Percentiles rank a stretch among this genome's conserved stretches.
These are phyloP conservation scores for Thyatira batis DNA, from an alignment of 2,888 invertebrate species.

Conservation along the genomic window DNA sequence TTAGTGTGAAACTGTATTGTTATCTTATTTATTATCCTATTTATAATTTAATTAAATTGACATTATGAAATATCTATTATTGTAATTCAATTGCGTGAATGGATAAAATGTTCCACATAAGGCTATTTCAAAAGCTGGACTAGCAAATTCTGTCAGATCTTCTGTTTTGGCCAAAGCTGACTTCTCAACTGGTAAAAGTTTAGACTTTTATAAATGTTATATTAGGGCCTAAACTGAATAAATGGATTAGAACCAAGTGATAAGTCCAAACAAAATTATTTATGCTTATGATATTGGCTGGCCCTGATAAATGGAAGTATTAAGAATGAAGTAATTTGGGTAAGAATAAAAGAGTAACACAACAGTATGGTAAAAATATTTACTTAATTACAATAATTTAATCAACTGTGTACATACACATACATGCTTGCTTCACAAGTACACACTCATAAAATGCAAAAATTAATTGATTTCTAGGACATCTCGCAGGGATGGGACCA, in stretches of 20 bases:
- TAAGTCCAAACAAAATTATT: not conserved
- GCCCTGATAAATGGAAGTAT: not conserved
- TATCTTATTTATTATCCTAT: slow-evolving; percentile 21
- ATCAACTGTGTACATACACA: slow-evolving; percentile 48
- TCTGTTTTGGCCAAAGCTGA: too few species aligned
- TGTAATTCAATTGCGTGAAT: not conserved
- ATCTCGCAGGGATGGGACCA: slow-evolving; percentile 13
- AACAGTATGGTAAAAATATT: slow-evolving; percentile 55
- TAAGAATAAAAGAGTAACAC: slow-evolving; percentile 29
- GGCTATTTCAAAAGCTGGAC: not conserved
- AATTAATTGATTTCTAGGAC: slow-evolving; percentile 39
- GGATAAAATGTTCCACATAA: not conserved
- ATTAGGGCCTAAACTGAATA: too few species aligned
- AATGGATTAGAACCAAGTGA: too few species aligned
- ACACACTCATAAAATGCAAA: slow-evolving; percentile 47
- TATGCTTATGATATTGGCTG: not conserved
- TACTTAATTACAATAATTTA: slow-evolving; percentile 74
- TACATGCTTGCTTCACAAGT: slow-evolving; percentile 34
- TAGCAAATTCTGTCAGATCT: too few species aligned
- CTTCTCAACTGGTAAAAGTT: too few species aligned
- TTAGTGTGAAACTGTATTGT: slow-evolving; percentile 40
- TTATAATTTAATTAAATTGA: too few species aligned
- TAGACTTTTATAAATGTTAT: too few species aligned
- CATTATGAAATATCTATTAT: not conserved
- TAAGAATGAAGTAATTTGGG: slow-evolving; percentile 5